Evolutionary conservation across 2,888 invertebrate species (phyloP).

Genomic region (Serripes groenlandicus): DNA sequence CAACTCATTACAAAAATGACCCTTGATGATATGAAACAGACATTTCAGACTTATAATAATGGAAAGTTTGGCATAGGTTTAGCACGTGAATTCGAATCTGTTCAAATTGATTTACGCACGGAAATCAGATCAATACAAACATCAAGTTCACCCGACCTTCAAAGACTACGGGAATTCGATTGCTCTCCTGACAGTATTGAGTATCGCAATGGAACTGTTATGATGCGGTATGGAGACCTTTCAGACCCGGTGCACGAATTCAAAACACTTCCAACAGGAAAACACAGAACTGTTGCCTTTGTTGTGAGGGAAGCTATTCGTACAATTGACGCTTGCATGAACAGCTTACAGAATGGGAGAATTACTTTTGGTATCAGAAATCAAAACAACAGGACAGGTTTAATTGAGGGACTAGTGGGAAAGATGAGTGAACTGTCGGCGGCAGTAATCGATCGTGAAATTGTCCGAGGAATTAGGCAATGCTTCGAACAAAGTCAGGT

Average conservation of each 20-base stretch:
- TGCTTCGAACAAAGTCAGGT: neutral
- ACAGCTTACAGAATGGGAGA: constrained; percentile 44
- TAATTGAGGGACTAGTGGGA: constrained; percentile 16
- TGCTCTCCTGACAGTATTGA: too few relatives aligned
- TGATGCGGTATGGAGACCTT: constrained; percentile 23
- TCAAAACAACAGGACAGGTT: neutral
- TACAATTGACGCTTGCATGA: constrained; percentile 44
- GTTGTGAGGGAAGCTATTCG: constrained; percentile 33
- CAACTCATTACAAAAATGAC: too few relatives aligned
- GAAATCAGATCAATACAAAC: too few relatives aligned
- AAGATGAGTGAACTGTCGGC: neutral
- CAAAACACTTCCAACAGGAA: neutral
- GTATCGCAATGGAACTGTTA: too few relatives aligned
- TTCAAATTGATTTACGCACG: too few relatives aligned
- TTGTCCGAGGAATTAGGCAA: neutral
- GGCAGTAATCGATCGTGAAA: neutral
- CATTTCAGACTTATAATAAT: too few relatives aligned
- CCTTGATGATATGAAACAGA: too few relatives aligned
- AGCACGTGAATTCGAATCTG: neutral
- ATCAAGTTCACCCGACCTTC: too few relatives aligned
- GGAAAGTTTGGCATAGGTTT: neutral
- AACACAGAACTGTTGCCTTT: neutral
- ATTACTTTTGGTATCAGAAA: constrained; percentile 49
- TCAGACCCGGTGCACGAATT: constrained; percentile 43
- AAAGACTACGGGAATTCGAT: too few relatives aligned